Base-by-base conservation (phyloP, 2,113 vertebrate genomes). In the Lutjanus erythropterus region DNA sequence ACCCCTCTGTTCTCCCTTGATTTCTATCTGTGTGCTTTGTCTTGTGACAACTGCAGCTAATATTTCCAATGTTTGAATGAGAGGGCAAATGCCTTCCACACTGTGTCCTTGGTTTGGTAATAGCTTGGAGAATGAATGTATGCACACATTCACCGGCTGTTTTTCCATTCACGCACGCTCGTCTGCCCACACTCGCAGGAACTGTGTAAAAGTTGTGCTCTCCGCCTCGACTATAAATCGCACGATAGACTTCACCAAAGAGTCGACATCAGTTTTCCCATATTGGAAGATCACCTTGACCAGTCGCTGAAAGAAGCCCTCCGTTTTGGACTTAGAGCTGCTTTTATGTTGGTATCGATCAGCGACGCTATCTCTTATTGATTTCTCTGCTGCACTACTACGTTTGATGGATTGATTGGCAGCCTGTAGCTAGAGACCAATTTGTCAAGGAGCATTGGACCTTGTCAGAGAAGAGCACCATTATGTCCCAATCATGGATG, bases 371-470 rank as follows among this genome's bases (percentile, higher is more conserved):
- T 90, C 80, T 81, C 74, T 71, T 42, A 88, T 92, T 5, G 87
- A 92, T 81, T 27, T 9, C 65, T 35, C 65, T 1, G 75, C 83
- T 62, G 74, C 85, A 85, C 87, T 79, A 76, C 84, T 69, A 31
- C 60, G n/a, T 90, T 86, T 89, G 87, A 94, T 88, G 90, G 88
- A 91, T 93, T 92, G 93, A 94, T 94, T 91, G 90, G 83, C 92
- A 90, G 89, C 79, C 46, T 16, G 60, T 25, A 70, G 84, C 89
- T 52, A n/a, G 83, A 90, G 88, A 90, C 85, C 81, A 89, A 92
- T 92, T 93, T 92, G 91, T 91, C 78, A 85, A 82, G 47, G 84
- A 78, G 85, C 89, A 70, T 2, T 83, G 88, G 82, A 91, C 83
- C 83, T 86, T 87, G 90, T 87, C 86, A 72, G 78, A 78, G 75